These are phyloP conservation scores for Entomyzon cyanotis DNA, from an alignment of 2,113 vertebrate genomes.

Conservation along the genomic window DNA sequence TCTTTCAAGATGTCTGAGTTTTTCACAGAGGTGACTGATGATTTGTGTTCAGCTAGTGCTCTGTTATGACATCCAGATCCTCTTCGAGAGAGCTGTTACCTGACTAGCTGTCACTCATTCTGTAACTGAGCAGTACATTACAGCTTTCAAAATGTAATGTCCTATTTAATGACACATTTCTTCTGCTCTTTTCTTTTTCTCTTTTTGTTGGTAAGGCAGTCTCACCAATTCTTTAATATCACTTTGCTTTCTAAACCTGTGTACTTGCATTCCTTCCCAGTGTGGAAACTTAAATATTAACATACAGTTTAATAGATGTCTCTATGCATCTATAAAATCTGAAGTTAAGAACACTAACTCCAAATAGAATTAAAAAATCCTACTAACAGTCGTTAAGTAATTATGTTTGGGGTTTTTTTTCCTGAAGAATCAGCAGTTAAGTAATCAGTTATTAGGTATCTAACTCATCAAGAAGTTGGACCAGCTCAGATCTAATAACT, in stretches of 20 bases:
- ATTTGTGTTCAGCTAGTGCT: not conserved
- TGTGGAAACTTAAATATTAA: not conserved
- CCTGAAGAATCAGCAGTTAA: not conserved
- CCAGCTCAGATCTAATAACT: not conserved
- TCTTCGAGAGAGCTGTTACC: not conserved
- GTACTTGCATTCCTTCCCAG: not conserved
- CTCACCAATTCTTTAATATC: not conserved
- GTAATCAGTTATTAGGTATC: not conserved
- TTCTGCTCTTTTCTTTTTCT: not conserved
- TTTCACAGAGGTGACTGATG: not conserved
- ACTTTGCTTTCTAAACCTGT: not conserved
- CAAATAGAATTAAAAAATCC: not conserved
- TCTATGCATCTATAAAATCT: not conserved
- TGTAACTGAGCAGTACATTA: not conserved
- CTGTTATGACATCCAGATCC: not conserved
- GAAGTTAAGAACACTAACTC: not conserved
- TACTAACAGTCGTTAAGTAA: not conserved
- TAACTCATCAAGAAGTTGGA: not conserved
- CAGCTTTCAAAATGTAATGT: not conserved
- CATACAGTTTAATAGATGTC: not conserved
- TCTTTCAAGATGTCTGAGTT: not conserved
- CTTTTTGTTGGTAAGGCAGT: not conserved
- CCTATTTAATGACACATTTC: not conserved
- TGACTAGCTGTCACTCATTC: not conserved
- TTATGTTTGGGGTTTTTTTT: not conserved